phyloP scores from a whole-genome alignment of 2,113 vertebrate species.

The Gracilinanus agilis region DNA sequence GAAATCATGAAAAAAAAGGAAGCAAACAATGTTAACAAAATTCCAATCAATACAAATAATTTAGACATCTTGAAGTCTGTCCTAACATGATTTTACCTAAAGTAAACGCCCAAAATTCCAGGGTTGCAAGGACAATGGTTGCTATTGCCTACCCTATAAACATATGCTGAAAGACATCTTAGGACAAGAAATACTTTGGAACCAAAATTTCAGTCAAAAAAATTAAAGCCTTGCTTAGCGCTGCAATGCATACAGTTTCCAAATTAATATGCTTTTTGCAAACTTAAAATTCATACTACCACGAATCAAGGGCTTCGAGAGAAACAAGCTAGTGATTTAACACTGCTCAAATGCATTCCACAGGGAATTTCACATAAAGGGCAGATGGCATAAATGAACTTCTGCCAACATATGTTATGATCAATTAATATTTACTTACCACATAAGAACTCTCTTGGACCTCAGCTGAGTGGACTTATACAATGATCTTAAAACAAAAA shows the following conservation, averaged over 20 bases:
- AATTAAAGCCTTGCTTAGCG: constrained; percentile 16
- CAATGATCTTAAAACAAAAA: not conserved
- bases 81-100: not conserved
- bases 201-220: not conserved
- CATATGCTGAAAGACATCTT: not conserved
- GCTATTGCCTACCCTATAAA: constrained; percentile 3
- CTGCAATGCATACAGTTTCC: not conserved
- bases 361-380: not conserved
- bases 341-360: not conserved
- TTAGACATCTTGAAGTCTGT: not conserved
- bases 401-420: not conserved
- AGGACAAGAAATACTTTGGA: not conserved
- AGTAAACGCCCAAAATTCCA: constrained; percentile 3
- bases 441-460: not conserved
- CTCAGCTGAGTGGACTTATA: not conserved
- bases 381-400: not conserved
- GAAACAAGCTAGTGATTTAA: not conserved
- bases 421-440: not conserved
- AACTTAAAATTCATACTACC: not conserved
- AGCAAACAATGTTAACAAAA: not conserved
- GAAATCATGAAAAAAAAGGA: constrained; percentile 21
- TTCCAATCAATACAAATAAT: not conserved
- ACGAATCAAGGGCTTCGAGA: not conserved
- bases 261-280: not conserved
- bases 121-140: constrained; percentile 4